Evolutionary conservation across 2,113 vertebrate genomes (phyloP).

Genomic region (Dasyurus viverrinus): DNA sequence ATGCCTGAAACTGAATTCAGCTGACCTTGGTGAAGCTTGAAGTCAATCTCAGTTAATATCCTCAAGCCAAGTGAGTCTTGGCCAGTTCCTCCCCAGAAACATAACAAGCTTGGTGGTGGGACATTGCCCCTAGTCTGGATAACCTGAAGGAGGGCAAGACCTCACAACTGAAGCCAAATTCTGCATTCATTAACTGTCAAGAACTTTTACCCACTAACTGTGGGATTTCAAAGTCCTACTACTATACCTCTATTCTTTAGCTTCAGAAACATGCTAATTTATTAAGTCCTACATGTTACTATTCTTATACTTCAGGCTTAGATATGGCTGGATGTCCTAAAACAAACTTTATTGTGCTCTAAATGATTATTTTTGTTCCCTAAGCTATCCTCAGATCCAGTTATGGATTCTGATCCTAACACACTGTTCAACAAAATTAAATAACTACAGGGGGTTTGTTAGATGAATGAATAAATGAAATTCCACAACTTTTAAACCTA

Average conservation of each 20-base stretch:
- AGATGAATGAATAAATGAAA: background rate
- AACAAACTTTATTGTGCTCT: background rate
- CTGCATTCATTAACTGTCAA: background rate
- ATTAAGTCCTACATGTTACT: background rate
- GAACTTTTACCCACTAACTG: background rate
- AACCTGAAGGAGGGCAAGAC: too few species aligned
- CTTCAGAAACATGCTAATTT: background rate
- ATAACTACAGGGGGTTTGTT: background rate
- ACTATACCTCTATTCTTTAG: background rate
- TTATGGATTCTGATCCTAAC: background rate
- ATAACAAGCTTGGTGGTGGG: background rate
- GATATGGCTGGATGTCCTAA: background rate
- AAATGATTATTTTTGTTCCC: background rate
- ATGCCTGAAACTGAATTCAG: background rate
- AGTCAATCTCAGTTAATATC: background rate
- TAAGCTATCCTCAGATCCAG: background rate
- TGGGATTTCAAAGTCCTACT: background rate
- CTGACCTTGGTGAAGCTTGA: background rate
- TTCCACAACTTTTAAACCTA: background rate
- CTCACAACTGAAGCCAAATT: background rate
- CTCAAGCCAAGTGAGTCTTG: background rate
- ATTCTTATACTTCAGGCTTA: too few species aligned
- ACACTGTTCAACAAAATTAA: background rate
- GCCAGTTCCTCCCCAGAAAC: background rate
- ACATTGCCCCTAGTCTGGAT: background rate